Percentiles rank a stretch among this genome's conserved stretches.
Evolutionary conservation across 2,797 vertebrate genomes (phyloP).

Genomic region (Propithecus perrieri): DNA sequence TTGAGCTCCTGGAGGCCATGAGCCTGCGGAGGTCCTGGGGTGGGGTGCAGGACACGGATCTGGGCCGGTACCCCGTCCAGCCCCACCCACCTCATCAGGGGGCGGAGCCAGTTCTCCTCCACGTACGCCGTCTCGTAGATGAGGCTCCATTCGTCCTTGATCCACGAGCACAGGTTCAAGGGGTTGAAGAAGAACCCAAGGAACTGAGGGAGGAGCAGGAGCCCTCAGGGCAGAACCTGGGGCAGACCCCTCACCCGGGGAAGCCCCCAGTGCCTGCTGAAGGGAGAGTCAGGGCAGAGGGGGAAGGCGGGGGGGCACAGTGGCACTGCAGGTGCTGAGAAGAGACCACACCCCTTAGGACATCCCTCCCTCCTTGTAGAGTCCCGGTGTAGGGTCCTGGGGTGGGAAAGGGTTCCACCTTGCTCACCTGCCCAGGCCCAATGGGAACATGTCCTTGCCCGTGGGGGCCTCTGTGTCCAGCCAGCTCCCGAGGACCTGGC

Average conservation of each 20-base stretch:
- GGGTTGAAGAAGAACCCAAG: slow-evolving; percentile 93
- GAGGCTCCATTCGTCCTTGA: slow-evolving; percentile 93
- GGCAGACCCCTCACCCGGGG: not conserved
- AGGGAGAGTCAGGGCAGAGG: not conserved
- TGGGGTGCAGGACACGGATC: not conserved
- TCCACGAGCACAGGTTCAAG: slow-evolving; percentile 90
- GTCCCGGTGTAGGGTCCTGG: too few relatives aligned
- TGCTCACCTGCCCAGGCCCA: not conserved
- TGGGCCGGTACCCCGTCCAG: accelerated
- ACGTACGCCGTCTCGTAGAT: slow-evolving; percentile 90
- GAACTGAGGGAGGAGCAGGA: slow-evolving; percentile 86
- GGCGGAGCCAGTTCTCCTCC: slow-evolving; percentile 88
- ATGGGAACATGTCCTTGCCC: not conserved
- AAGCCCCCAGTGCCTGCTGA: not conserved
- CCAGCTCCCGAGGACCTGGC: not conserved
- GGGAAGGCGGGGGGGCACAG: not conserved
- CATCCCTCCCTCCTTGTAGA: not conserved
- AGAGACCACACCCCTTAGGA: not conserved
- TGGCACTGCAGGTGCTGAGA: not conserved
- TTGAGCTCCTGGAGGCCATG: not conserved
- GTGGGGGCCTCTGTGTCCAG: too few relatives aligned
- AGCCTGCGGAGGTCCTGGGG: accelerated
- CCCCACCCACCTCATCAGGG: slow-evolving; percentile 89
- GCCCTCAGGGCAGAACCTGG: not conserved
- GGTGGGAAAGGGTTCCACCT: too few relatives aligned